Base-by-base conservation (phyloP, 2,888 invertebrate species). In the Drosophila rubida region DNA sequence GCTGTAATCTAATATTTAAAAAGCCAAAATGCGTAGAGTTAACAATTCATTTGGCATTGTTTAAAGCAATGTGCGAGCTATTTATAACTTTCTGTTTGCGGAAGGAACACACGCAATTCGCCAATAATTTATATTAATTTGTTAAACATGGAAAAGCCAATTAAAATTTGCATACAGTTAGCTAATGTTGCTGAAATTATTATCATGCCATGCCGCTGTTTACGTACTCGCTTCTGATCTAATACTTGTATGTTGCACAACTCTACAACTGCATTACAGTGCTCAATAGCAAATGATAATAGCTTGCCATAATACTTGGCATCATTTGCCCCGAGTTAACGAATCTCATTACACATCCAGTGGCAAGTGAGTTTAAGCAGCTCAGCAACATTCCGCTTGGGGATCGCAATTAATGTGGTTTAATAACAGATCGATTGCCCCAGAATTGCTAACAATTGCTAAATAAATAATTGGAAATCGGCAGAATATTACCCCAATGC, bases 401-500 rank as follows among this genome's bases (percentile, higher is more conserved):
- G 14, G 11, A 11, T 16, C 0, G n/a, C 11, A 27, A 50, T 37
- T 39, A 25, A 50, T 6, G 30, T 27, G 11, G 50, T 16, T 27
- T 30, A n/a, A 53, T 41, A 41, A 9, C n/a, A 41, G 19, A 27
- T n/a, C 27, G n/a, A 50, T 25, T 25, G 11, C 11, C 7, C 25
- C 2, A 11, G 11, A 49, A 22, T 13, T 19, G 9, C 3, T n/a
- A 25, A 19, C 27, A 45, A 4, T 6, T 6, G 45, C 16, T 30
- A 22, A 14, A 13, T 2, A 14, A 39, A 32, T 9, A n/a, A 42
- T 62, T 23, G 23, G 8, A 7, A 14, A 57, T 65, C 25, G 7
- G 44, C 16, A 22, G 32, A 11, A 45, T 25, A 45, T 13, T 66
- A 30, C 22, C 16, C n/a, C n/a, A n/a, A n/a, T 6, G 27, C 35